Evolutionary conservation across 1,140 invertebrate genomes (phyloP), one percentile per base, ranked within the genome.

Genomic region (Metopolophium dirhodum): DNA sequence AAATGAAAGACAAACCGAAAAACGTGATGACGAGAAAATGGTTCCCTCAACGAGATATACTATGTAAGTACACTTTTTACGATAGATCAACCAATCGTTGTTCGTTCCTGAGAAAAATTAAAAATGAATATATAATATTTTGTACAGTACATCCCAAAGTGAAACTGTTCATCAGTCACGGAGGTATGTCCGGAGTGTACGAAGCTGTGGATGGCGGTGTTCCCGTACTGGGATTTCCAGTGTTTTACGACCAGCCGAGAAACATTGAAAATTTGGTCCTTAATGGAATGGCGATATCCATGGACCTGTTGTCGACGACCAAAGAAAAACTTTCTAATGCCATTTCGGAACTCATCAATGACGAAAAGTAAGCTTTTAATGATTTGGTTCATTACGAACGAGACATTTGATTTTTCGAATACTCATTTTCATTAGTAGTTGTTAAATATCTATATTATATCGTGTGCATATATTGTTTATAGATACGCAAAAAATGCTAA

Each of bases 191-290:
- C 23, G 97, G 97, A 92, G 95, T 96, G 23, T 96, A 96, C 93
- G 97, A 98, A 95, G 96, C 97, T 8, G 95, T 97, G 22, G 97
- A 97, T 95, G 96, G 97, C 94, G 96, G 96, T 94, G 96, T 97
- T 26, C 97, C 97, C 2, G 95, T 97, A 4, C 95, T 97, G 45
- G 97, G 96, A 11, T 95, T 97, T 86, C 97, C 97, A 57, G 95
- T 97, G n/a, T 96, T 96, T 82, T 95, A 95, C n/a, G 96, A 97
- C 94, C 97, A 97, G 94, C 94, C 94, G 41, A 94, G 95, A 37
- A 96, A 96, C 94, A 95, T 95, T 11, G 68, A 61, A 22, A 37
- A 93, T 51, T 91, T 93, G 0, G 61, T 91, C 18, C 95, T 94
- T 23, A 95, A 94, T 90, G 95, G 95, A 30, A 94, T 95, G 14